A percentile compares a stretch with the other conserved stretches of the same genome.
These are phyloP conservation scores for Tetragonula clypearis DNA, from an alignment of 1,140 invertebrate genomes.

Conservation along the genomic window DNA sequence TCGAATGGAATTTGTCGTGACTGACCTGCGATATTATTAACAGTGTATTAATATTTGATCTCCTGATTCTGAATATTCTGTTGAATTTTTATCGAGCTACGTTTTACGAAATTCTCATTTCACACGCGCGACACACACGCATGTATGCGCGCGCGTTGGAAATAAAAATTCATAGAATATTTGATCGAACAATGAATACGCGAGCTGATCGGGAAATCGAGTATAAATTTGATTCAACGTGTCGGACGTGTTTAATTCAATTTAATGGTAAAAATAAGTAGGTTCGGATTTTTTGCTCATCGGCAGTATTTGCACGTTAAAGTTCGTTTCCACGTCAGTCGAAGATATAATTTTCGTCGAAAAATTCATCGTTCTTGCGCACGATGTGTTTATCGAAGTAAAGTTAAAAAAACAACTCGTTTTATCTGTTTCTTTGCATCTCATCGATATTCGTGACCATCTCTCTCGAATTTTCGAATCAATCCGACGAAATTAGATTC, in stretches of 20 bases:
- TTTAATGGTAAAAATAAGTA: neutral
- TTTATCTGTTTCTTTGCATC: neutral
- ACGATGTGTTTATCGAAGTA: neutral
- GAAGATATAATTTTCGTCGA: neutral
- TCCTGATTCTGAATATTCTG: no score
- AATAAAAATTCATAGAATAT: constrained; percentile 10
- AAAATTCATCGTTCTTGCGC: neutral
- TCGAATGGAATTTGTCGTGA: neutral
- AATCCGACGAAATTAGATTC: no score
- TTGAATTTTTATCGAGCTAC: neutral
- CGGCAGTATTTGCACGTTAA: neutral
- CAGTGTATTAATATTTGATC: neutral
- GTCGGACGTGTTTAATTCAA: neutral
- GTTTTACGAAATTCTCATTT: neutral
- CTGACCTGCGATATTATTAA: neutral
- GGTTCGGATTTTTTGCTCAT: neutral
- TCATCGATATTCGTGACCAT: no score
- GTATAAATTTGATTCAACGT: neutral
- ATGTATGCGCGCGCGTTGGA: no score
- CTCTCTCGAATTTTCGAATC: no score
- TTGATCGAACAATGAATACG: neutral
- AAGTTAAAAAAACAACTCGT: neutral
- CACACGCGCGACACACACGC: neutral
- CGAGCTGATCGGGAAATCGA: neutral
- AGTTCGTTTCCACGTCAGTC: neutral